phyloP scores from a whole-genome alignment of 1,140 invertebrate species.

The Lanistes nyassanus region DNA sequence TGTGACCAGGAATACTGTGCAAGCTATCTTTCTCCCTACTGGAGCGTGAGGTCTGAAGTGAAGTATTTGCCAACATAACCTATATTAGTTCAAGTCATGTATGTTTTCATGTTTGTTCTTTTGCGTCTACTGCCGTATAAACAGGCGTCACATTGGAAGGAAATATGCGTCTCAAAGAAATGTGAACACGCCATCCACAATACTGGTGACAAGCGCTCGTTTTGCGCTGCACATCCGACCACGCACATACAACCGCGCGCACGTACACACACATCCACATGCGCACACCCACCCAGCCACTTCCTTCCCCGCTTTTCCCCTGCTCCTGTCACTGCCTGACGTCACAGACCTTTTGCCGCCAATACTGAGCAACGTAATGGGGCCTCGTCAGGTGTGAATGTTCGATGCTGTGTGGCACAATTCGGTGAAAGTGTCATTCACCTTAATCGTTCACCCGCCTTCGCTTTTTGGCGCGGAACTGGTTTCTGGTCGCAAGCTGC shows the following conservation, averaged over 20 bases:
- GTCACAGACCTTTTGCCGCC: too few relatives aligned
- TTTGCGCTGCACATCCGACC: neutral
- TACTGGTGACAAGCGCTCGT: neutral
- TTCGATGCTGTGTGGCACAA: neutral
- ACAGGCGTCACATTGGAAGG: neutral
- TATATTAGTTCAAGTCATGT: too few relatives aligned
- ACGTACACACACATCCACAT: neutral
- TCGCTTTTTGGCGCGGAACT: neutral
- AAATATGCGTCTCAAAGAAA: neutral
- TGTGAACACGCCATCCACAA: too few relatives aligned
- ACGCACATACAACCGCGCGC: neutral
- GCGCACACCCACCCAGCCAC: neutral
- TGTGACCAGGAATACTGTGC: too few relatives aligned
- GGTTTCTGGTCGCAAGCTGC: too few relatives aligned
- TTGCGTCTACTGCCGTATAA: neutral
- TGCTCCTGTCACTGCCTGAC: too few relatives aligned
- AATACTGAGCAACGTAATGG: neutral
- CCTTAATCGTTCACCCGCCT: neutral
- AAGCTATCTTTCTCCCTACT: too few relatives aligned
- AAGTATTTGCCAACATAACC: too few relatives aligned
- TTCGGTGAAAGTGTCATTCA: neutral
- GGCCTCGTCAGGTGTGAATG: neutral
- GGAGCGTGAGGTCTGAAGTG: too few relatives aligned
- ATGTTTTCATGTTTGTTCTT: neutral
- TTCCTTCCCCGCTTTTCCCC: neutral